phyloP scores from a whole-genome alignment of 2,797 vertebrate species.

The Hoplostethus mediterraneus region DNA sequence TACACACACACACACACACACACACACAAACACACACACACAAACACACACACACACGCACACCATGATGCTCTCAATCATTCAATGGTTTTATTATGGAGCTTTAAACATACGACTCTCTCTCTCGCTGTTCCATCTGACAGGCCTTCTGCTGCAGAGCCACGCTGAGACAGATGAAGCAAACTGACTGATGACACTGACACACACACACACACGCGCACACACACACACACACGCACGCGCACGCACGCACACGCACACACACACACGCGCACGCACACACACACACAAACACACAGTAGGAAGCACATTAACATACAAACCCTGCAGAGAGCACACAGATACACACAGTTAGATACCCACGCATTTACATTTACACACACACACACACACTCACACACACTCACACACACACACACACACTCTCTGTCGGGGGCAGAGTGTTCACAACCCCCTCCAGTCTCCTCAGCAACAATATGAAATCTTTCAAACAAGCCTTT shows the following conservation, averaged over 20 bases:
- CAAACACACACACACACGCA: too few relatives aligned
- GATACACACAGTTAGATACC: too few relatives aligned
- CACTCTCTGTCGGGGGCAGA: background rate
- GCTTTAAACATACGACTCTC: background rate
- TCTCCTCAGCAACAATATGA: conserved; percentile 33
- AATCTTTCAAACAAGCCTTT: conserved; percentile 41
- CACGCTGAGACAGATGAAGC: conserved; percentile 33
- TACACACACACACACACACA: conserved; percentile 3
- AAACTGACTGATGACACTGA: conserved; percentile 40
- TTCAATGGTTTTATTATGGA: too few relatives aligned
- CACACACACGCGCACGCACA: conserved; percentile 11
- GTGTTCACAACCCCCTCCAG: conserved; percentile 11
- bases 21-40: too few relatives aligned
- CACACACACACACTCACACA: too few relatives aligned
- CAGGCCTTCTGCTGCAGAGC: conserved; percentile 8
- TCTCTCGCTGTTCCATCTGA: conserved; percentile 8
- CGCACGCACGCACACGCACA: conserved; percentile 12
- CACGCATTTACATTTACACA: too few relatives aligned
- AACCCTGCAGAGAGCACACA: background rate
- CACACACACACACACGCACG: conserved; percentile 10
- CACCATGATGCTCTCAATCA: too few relatives aligned
- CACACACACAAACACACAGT: background rate
- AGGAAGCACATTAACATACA: background rate
- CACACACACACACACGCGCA: conserved; percentile 9
- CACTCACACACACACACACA: too few relatives aligned